Evolutionary conservation across 2,888 invertebrate species (phyloP).

Genomic region (Xanthia icteritia): DNA sequence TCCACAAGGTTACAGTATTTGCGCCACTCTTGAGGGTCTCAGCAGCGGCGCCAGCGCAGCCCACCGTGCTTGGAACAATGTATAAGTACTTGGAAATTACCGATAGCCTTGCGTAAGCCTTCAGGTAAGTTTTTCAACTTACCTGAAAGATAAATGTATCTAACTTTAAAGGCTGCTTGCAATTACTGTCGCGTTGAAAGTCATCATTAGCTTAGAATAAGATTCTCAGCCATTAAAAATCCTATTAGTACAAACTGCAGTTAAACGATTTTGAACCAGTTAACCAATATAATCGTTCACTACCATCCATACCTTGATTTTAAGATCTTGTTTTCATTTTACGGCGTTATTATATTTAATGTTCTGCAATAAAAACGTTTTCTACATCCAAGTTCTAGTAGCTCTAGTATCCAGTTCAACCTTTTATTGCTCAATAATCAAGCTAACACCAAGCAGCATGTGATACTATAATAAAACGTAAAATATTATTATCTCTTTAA

Average conservation of each 20-base stretch:
- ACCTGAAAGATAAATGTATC: too few species aligned
- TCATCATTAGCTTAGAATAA: background rate
- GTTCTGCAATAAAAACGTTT: slow-evolving; percentile 4
- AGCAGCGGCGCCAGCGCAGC: too few species aligned
- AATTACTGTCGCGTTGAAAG: background rate
- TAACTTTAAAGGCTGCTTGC: background rate
- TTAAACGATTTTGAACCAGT: too few species aligned
- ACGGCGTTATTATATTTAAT: slow-evolving; percentile 16
- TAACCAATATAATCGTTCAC: too few species aligned
- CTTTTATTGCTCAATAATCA: slow-evolving; percentile 50
- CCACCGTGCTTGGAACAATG: too few species aligned
- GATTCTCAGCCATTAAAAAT: too few species aligned
- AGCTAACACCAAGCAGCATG: slow-evolving; percentile 30
- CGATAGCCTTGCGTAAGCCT: too few species aligned
- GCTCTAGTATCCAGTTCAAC: slow-evolving; percentile 17
- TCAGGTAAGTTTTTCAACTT: too few species aligned
- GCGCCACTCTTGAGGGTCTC: too few species aligned
- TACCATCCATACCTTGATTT: background rate
- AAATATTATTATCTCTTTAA: slow-evolving; percentile 55
- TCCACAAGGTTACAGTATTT: too few species aligned
- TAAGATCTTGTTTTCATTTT: slow-evolving; percentile 8
- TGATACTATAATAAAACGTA: slow-evolving; percentile 56
- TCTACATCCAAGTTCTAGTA: background rate
- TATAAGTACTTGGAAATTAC: too few species aligned
- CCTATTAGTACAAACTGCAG: too few species aligned